phyloP scores from a whole-genome alignment of 2,888 invertebrate genomes.

The Eupithecia subumbrata region DNA sequence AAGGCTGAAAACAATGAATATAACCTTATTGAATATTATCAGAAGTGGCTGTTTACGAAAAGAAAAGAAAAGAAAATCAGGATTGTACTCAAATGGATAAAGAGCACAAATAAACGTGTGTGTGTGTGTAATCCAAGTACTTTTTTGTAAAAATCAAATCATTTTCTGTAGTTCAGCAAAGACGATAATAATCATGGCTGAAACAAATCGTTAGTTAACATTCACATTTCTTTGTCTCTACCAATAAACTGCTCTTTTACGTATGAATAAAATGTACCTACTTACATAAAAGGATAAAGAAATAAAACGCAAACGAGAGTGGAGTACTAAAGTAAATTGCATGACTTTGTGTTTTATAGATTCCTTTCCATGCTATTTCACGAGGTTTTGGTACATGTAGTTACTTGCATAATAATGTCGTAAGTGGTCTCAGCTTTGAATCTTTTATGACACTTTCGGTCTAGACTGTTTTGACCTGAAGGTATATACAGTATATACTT shows the following conservation, averaged over 20 bases:
- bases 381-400: slow-evolving; percentile 12
- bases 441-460: slow-evolving; percentile 27
- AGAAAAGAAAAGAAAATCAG: too few species aligned
- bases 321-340: slow-evolving; percentile 24
- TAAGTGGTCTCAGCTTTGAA: slow-evolving; percentile 20
- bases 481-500: background rate
- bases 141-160: background rate
- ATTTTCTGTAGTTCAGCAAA: too few species aligned
- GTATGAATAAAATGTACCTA: slow-evolving; percentile 14
- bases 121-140: too few species aligned
- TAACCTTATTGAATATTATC: too few species aligned
- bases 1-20: too few species aligned
- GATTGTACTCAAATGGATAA: too few species aligned
- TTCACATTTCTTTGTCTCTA: slow-evolving; percentile 6
- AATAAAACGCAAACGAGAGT: slow-evolving; percentile 15
- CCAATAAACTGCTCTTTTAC: slow-evolving; percentile 13
- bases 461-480: slow-evolving; percentile 22
- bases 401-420: slow-evolving; percentile 16
- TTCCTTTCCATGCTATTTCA: slow-evolving; percentile 21
- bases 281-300: slow-evolving; percentile 15
- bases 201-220: slow-evolving; percentile 3
- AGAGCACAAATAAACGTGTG: too few species aligned
- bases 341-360: slow-evolving; percentile 26
- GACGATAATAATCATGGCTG: too few species aligned
- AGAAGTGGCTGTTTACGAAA: too few species aligned